Evolutionary conservation across 2,113 vertebrate genomes (phyloP).

Genomic region (Polyodon spathula): DNA sequence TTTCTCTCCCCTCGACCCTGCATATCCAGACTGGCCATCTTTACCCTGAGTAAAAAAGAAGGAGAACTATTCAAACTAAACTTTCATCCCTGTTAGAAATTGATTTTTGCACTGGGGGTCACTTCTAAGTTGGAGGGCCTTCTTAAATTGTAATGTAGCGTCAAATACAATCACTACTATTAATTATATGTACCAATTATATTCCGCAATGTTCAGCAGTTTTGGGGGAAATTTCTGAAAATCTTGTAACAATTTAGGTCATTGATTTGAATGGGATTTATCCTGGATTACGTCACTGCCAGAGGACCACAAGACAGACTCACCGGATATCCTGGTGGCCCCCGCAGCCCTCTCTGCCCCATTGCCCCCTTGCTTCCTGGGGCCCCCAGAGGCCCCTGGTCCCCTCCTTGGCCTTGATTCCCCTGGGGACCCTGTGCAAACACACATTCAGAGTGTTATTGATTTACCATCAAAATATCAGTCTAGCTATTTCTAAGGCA

Average conservation of each 20-base stretch:
- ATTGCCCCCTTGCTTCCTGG: slow-evolving; percentile 39
- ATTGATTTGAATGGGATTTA: too few relatives aligned
- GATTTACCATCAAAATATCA: too few relatives aligned
- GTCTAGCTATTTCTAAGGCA: too few relatives aligned
- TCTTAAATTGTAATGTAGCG: too few relatives aligned
- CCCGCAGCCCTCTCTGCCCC: slow-evolving; percentile 39
- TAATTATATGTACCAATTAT: too few relatives aligned
- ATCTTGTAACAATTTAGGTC: too few relatives aligned
- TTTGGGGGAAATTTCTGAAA: too few relatives aligned
- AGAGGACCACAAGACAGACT: slow-evolving; percentile 6
- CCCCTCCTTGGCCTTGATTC: slow-evolving; percentile 53
- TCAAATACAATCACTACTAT: too few relatives aligned
- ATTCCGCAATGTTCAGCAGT: too few relatives aligned
- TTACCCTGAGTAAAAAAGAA: slow-evolving; percentile 41
- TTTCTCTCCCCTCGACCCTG: slow-evolving; percentile 37
- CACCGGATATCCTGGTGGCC: slow-evolving; percentile 51
- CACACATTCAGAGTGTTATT: too few relatives aligned
- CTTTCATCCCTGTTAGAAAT: neutral
- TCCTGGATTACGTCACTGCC: neutral
- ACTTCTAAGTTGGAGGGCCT: too few relatives aligned
- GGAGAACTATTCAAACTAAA: neutral
- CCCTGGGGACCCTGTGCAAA: slow-evolving; percentile 47
- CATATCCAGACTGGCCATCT: slow-evolving; percentile 43
- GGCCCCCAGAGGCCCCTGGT: slow-evolving; percentile 35
- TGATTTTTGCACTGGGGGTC: neutral